Base-by-base conservation (phyloP, 2,113 vertebrate genomes). In the Cettia cetti region DNA sequence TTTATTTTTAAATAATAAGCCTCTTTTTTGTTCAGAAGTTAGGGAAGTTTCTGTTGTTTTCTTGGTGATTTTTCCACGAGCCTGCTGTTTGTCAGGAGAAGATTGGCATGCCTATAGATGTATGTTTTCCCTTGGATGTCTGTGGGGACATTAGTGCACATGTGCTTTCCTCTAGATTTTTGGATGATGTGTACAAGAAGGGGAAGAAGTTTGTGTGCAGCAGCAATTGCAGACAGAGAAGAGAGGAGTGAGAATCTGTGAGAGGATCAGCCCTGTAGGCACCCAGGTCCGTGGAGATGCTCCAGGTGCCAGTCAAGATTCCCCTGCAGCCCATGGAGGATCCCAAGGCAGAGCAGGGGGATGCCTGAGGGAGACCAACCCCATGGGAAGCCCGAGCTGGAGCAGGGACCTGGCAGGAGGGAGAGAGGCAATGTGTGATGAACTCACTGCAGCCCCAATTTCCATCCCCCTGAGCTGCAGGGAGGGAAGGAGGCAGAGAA, bases 101-200 rank as follows among this genome's bases (percentile, higher is more conserved):
- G 15, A 5, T 27, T 27, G 64, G 19, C 15, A 31, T 3, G 26
- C 7, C 9, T 60, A 27, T 1, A 15, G 24, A 40, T 30, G 4
- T 2, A 1, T 15, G 4, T 65, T 82, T 68, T 75, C 56, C 47
- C 59, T 77, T 1, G 7, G 22, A 42, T 56, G 2, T 39, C 33
- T 44, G 10, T 16, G 18, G 53, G 37, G 13, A 4, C 13, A 13
- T 26, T 19, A 47, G 13, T 28, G 22, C 42, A 53, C 10, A 4
- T 13, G 7, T 44, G 11, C 21, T 44, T 23, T 31, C 5, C 13
- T 59, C 24, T 65, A 49, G 18, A 16, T 53, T 54, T 57, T 72
- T 64, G 45, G 33, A 4, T 11, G 31, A 18, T 0, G 0, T 4
- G 1, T 24, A 3, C 23, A 18, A 50, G 22, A 35, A 64, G 16